Percentiles rank a stretch among this genome's conserved stretches.
These are phyloP conservation scores for Acleris laterana DNA, from an alignment of 2,888 invertebrate species.

Conservation along the genomic window DNA sequence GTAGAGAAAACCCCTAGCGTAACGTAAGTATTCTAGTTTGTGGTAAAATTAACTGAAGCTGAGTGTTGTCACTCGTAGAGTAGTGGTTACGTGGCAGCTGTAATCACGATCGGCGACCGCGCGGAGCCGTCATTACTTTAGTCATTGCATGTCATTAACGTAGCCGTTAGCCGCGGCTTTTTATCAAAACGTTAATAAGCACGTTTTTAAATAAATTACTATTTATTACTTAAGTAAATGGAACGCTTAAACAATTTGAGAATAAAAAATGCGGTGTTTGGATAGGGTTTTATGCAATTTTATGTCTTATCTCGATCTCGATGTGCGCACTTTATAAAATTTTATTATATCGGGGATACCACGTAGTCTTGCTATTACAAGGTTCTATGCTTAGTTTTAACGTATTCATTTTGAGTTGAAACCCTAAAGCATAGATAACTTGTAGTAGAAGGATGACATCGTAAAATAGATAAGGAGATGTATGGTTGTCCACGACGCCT, in stretches of 20 bases:
- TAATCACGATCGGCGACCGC: not conserved
- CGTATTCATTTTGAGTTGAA: too few species aligned
- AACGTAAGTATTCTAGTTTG: conserved; percentile 27
- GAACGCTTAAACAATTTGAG: conserved; percentile 24
- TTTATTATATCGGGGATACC: conserved; percentile 17
- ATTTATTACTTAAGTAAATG: conserved; percentile 29
- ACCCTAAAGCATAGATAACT: not conserved
- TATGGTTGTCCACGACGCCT: conserved; percentile 24
- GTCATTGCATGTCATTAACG: conserved; percentile 10
- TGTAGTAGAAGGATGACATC: too few species aligned
- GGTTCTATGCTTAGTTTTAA: too few species aligned
- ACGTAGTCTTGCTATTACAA: conserved; percentile 1
- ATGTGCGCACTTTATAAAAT: conserved; percentile 40
- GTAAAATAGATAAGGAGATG: not conserved
- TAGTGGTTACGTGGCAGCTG: conserved; percentile 4
- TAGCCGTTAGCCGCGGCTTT: conserved; percentile 27
- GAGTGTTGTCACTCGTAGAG: conserved; percentile 12
- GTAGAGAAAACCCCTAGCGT: conserved; percentile 34
- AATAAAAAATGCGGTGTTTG: conserved; percentile 20
- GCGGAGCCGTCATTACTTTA: conserved; percentile 14
- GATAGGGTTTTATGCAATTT: conserved; percentile 35
- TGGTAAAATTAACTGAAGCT: conserved; percentile 11
- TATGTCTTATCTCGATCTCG: conserved; percentile 37
- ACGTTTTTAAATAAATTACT: conserved; percentile 32
- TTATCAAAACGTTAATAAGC: conserved; percentile 28